Evolutionary conservation across 2,888 invertebrate species (phyloP).

Genomic region (Cylindroiulus punctatus): DNA sequence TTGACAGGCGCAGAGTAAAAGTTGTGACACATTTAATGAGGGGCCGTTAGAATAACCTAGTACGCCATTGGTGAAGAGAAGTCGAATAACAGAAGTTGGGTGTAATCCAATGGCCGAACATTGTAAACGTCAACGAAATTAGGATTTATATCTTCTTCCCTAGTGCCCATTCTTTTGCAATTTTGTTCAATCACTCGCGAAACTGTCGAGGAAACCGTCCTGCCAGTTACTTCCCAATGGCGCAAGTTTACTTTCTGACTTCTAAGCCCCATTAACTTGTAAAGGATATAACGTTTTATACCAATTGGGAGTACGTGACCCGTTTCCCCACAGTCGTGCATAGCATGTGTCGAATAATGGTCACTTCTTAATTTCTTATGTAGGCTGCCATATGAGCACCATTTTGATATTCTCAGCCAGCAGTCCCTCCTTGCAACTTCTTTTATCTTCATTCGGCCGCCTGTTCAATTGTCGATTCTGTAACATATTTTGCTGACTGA

Average conservation of each 20-base stretch:
- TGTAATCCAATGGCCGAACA: slow-evolving; percentile 9
- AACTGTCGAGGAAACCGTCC: background rate
- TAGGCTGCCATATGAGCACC: slow-evolving; percentile 17
- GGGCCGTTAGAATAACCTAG: background rate
- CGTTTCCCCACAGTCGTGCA: slow-evolving; percentile 5
- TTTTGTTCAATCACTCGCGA: slow-evolving; percentile 43
- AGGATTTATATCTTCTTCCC: slow-evolving; percentile 43
- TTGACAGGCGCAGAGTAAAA: background rate
- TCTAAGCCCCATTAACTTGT: slow-evolving; percentile 44
- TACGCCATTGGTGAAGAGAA: slow-evolving; percentile 1
- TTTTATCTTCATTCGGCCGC: slow-evolving; percentile 39
- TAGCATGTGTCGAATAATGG: slow-evolving; percentile 33
- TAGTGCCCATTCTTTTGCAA: slow-evolving; percentile 36
- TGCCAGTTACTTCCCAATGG: background rate
- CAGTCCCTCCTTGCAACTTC: slow-evolving; percentile 30
- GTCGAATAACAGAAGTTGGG: background rate
- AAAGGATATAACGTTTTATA: slow-evolving; percentile 39
- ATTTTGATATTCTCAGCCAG: slow-evolving; percentile 37
- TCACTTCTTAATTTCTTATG: slow-evolving; percentile 41
- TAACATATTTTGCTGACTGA: background rate
- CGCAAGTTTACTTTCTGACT: slow-evolving; percentile 28
- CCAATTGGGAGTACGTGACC: slow-evolving; percentile 45
- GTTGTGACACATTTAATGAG: slow-evolving; percentile 24
- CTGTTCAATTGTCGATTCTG: slow-evolving; percentile 35
- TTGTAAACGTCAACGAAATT: slow-evolving; percentile 45